Evolutionary conservation across 2,113 vertebrate genomes (phyloP), one percentile per base, ranked within the genome.

Genomic region (Chelonoidis abingdonii): DNA sequence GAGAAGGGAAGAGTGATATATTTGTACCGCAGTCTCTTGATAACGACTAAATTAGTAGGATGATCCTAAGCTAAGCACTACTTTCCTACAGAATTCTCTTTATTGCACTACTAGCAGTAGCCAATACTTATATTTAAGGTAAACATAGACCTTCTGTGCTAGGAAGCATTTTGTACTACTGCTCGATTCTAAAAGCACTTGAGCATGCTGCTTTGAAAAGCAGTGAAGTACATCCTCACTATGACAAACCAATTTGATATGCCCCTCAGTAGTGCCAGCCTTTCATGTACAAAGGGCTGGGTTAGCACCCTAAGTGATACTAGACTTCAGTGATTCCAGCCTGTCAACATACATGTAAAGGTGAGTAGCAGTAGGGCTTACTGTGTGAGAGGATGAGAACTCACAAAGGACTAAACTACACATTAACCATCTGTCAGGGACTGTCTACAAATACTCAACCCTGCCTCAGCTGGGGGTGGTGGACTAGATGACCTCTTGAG

Each of bases 351-450:
- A 69, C 14, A 82, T 8, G 56, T 19, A 86, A 19, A 44, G 75
- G 86, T 80, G 81, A 81, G 90, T 88, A 94, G 86, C 17, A 85
- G 83, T 94, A 94, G 87, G 82, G 76, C 93, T 95, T 87, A 87
- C 14, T 3, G 44, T 88, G 81, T 1, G 80, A 88, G 86, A 81
- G 87, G 59, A 49, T 57, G 41, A 84, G 41, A 89, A n/a, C 10
- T 54, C 31, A 78, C 21, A 65, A 76, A 85, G 86, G 88, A 96
- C 82, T 94, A 90, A 97, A 86, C 76, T 57, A 27, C 12, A 72
- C n/a, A 72, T 72, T 11, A 38, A 38, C n/a, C n/a, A 72, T 72
- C 65, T 38, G 65, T 38, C 65, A 72, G 5, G 19, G 35, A 10
- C 10, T 19, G 8, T 69, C 35, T n/a, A 69, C n/a, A 72, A 5